Conservation (phyloP, 2,113 vertebrate genomes). For the Thomomys bottae region DNA sequence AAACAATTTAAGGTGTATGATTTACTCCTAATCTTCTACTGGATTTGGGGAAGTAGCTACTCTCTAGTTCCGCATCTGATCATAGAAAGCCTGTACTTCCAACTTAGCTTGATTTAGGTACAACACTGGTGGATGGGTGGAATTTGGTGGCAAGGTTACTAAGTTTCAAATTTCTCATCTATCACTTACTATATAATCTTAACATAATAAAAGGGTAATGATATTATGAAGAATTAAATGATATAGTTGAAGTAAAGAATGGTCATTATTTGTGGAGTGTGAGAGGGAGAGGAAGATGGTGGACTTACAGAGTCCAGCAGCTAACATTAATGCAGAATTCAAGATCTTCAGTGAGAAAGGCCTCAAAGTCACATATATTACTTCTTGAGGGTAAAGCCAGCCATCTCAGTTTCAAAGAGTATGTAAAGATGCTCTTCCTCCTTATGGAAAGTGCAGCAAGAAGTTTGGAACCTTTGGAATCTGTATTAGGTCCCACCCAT, state of each 20-base stretch:
- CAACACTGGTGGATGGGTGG: neutral
- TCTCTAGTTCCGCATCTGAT: neutral
- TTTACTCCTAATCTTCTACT: neutral
- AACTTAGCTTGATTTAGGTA: neutral
- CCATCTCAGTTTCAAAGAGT: neutral
- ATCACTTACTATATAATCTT: neutral
- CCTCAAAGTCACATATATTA: neutral
- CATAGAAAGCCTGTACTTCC: neutral
- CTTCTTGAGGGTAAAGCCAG: neutral
- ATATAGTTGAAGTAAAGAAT: neutral
- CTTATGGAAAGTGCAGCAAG: neutral
- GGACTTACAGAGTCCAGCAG: neutral
- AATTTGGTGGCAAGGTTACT: neutral
- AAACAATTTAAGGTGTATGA: neutral
- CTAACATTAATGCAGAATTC: neutral
- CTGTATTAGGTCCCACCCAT: neutral
- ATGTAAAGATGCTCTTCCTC: neutral
- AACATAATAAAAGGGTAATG: neutral
- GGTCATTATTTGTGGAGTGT: neutral
- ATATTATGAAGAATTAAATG: neutral
- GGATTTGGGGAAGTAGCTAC: neutral
- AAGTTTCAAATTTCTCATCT: neutral
- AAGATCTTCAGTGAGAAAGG: accelerated
- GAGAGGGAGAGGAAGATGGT: neutral
- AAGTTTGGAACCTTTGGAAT: neutral